Percentiles rank a stretch among this genome's conserved stretches.
Conservation (phyloP, 1,140 invertebrate species). For the Paralvinella palmiformis region DNA sequence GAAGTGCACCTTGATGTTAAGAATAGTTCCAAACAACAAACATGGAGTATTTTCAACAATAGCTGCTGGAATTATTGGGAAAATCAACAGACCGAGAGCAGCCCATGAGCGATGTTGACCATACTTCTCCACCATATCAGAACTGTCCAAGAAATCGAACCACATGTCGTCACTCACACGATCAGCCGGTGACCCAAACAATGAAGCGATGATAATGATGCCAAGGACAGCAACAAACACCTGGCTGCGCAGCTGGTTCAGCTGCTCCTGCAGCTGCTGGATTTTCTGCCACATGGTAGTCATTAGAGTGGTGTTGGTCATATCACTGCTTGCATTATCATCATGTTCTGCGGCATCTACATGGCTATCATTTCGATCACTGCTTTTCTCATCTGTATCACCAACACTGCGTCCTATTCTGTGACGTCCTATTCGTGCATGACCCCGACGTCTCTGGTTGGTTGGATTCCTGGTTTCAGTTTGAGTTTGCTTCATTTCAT, state of each 20-base stretch:
- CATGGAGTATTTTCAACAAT: constrained; percentile 38
- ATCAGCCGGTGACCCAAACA: constrained; percentile 38
- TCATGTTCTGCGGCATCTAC: too few relatives aligned
- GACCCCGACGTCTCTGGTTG: too few relatives aligned
- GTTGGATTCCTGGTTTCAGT: too few relatives aligned
- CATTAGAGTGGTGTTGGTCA: too few relatives aligned
- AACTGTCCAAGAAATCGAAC: constrained; percentile 45
- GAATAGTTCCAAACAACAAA: constrained; percentile 28
- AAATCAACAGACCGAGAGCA: constrained; percentile 33
- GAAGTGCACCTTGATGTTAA: constrained; percentile 43
- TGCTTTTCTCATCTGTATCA: too few relatives aligned
- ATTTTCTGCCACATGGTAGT: too few relatives aligned
- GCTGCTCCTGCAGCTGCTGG: neutral
- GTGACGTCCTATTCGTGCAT: too few relatives aligned
- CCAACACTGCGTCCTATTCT: too few relatives aligned
- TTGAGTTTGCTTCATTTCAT: too few relatives aligned
- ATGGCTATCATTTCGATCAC: too few relatives aligned
- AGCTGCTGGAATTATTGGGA: constrained; percentile 33
- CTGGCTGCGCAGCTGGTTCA: too few relatives aligned
- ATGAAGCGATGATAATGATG: constrained; percentile 21
- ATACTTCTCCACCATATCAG: constrained; percentile 46
- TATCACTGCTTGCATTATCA: too few relatives aligned
- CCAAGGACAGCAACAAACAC: neutral
- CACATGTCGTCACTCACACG: constrained; percentile 45
- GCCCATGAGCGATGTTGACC: constrained; percentile 41